Evolutionary conservation across 2,113 vertebrate genomes (phyloP).

Genomic region (Hucho hucho): DNA sequence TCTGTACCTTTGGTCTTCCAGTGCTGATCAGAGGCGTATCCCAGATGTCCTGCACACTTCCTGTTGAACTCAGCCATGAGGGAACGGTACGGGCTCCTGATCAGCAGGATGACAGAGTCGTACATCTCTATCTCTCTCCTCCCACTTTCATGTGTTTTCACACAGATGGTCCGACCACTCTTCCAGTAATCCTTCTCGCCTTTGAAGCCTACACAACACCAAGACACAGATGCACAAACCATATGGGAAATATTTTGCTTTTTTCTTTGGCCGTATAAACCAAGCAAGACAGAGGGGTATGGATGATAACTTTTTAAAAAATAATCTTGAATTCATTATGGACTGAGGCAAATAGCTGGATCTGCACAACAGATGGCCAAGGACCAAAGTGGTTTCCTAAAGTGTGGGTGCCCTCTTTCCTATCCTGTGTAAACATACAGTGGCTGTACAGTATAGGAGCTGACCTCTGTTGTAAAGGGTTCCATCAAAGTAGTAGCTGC

Average conservation of each 20-base stretch:
- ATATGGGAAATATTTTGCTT: constrained; percentile 13
- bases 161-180: constrained; percentile 84
- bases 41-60: constrained; percentile 84
- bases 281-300: constrained; percentile 11
- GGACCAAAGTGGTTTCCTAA: too few relatives aligned
- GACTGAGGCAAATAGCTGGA: too few relatives aligned
- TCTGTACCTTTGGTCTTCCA: constrained; percentile 85
- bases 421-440: too few relatives aligned
- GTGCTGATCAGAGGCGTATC: constrained; percentile 81
- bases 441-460: background rate
- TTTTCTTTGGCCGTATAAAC: background rate
- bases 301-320: too few relatives aligned
- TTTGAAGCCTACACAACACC: constrained; percentile 78
- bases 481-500: constrained; percentile 89
- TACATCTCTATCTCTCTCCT: constrained; percentile 84
- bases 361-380: too few relatives aligned
- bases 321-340: too few relatives aligned
- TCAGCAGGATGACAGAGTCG: constrained; percentile 81
- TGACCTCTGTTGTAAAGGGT: constrained; percentile 87
- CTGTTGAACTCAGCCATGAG: constrained; percentile 87
- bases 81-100: constrained; percentile 83
- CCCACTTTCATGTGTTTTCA: constrained; percentile 87
- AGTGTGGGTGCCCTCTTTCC: too few relatives aligned
- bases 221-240: constrained; percentile 16
- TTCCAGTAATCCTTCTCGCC: constrained; percentile 91